Evolutionary conservation across 2,797 vertebrate genomes (phyloP), one percentile per base, ranked within the genome.

Genomic region (Schizopygopsis malacanthus): DNA sequence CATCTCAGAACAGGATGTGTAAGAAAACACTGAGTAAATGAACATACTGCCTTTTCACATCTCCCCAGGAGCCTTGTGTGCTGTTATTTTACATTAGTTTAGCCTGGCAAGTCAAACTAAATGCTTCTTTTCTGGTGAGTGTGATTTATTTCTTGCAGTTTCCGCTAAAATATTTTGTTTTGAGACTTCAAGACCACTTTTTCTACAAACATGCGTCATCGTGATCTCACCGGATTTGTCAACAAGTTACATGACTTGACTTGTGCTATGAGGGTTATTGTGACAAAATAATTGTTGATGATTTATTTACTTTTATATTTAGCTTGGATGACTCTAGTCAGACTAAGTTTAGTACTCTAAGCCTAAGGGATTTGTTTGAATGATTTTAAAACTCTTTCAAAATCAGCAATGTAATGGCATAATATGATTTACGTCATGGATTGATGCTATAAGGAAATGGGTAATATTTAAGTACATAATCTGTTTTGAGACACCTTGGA

Each of bases 71-170:
- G 78, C 28, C 69, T 69, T 80, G 54, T 59, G 25, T 75, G 37
- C 50, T 77, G 73, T 73, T 73, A 69, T 45, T 83, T 85, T 70
- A 77, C 80, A 59, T 59, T 59, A 59, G 37, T 70, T 59, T 81
- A 81, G 33, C 59, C 72, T 85, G 72, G 39, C 80, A 59, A 73
- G 79, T 79, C 56, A 56, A 85, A 82, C 45, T 20, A 85, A 85
- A 83, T 41, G 41, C 56, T 39, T 7, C 6, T 72, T 80, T 63
- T 79, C 41, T 63, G 50, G 7, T 25, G n/a, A 67, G 76, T 69
- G 47, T 45, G 22, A 54, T 81, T 47, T 71, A 69, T 70, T 81
- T 77, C 54, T 71, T 22, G 45, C n/a, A 22, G n/a, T 82, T 78
- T 84, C 56, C 16, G 0, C 59, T 25, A 25, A 70, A 84, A 37